Percentiles rank a stretch among this genome's conserved stretches.
Conservation (phyloP, 2,888 invertebrate species). For the Xanthia togata region DNA sequence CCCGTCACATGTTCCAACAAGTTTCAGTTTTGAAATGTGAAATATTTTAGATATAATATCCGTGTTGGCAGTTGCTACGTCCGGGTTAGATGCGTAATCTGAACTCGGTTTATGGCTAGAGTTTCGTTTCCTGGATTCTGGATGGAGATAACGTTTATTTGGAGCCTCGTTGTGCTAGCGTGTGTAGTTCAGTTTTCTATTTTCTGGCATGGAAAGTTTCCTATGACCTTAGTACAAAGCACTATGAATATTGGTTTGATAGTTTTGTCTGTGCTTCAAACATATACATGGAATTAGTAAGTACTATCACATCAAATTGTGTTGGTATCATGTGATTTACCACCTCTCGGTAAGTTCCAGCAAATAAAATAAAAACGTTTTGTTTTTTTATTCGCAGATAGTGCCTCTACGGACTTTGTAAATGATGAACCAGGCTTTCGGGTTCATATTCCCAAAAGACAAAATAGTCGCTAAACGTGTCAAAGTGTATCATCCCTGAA, state of each 20-base stretch:
- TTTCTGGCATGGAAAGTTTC: neutral
- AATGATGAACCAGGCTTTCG: neutral
- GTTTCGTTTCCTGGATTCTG: constrained; percentile 28
- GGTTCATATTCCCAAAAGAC: neutral
- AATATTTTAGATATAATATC: constrained; percentile 60
- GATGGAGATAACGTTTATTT: constrained; percentile 8
- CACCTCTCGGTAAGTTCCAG: neutral
- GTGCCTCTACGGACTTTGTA: neutral
- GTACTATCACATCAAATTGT: neutral
- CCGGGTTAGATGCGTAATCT: constrained; percentile 25
- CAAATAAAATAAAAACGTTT: neutral
- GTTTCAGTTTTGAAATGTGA: constrained; percentile 61
- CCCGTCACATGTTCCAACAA: constrained; percentile 57
- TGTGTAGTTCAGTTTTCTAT: constrained; percentile 3
- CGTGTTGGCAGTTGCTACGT: constrained; percentile 35
- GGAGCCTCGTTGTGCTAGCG: neutral
- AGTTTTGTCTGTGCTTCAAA: neutral
- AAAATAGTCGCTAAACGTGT: constrained; percentile 15
- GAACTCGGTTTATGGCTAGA: constrained; percentile 36
- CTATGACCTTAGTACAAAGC: neutral
- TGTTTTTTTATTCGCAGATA: too few relatives aligned
- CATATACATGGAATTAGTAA: neutral
- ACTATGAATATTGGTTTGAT: neutral
- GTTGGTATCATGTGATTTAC: neutral
- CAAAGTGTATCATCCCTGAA: neutral